Base-by-base conservation (phyloP, 2,797 vertebrate genomes). In the Halcyon badia region DNA sequence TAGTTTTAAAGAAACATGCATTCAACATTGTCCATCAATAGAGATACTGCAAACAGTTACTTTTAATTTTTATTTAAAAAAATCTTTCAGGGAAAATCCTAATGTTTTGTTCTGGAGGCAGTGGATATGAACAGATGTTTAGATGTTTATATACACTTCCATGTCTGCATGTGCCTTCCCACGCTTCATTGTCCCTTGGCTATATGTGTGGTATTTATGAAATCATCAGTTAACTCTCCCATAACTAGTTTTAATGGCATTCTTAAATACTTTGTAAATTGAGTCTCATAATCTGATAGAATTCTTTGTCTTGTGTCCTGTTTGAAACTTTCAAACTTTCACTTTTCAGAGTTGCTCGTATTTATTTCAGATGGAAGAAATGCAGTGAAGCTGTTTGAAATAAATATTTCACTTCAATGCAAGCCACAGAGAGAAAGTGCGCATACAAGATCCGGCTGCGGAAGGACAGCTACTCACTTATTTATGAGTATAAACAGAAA, bases 401-500 rank as follows among this genome's bases (percentile, higher is more conserved):
- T 94, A 94, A 90, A 75, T 93, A 82, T 92, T 97, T 90, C 56
- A 79, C 89, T 96, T 44, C 30, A 87, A 49, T 7, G 25, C 26
- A 94, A 95, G 15, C 73, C 73, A 68, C 69, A 93, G 84, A 85
- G 13, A 64, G 61, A 89, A 95, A 91, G 54, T 71, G 56, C 83
- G 5, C 83, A 33, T 48, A 52, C 46, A 95, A 73, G 31, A 57
- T 94, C 62, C 7, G 4, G 42, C 71, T 84, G 89, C 22, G 19
- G 51, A 90, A 91, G 46, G 69, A 31, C 51, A 88, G 35, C 68
- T 93, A 7, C 62, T 98, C 79, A 94, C 31, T 96, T 96, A 97
- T 95, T 95, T 96, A 97, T 96, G 82, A 95, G 61, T 57, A 41
- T 93, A 97, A 96, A 94, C 77, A 89, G 78, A 95, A 96, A 95